Evolutionary conservation across 2,888 invertebrate species (phyloP).

Genomic region (Scotopteryx bipunctaria): DNA sequence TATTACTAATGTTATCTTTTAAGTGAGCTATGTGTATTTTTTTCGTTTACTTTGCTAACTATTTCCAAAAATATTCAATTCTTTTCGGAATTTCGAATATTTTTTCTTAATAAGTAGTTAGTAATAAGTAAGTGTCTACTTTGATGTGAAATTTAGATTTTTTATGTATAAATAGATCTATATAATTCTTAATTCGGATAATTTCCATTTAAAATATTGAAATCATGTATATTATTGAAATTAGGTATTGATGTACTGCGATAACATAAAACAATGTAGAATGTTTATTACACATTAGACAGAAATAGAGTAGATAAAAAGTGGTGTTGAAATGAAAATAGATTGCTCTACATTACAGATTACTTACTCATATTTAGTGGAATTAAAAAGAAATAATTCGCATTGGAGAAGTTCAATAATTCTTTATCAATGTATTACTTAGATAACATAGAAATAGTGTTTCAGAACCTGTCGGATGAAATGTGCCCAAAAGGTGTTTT

Average conservation of each 20-base stretch:
- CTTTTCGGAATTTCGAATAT: constrained; percentile 12
- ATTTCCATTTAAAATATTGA: neutral
- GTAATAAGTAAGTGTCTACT: neutral
- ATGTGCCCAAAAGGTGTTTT: neutral
- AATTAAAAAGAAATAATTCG: neutral
- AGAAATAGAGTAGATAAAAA: no score
- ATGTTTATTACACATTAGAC: no score
- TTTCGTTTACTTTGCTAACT: constrained; percentile 8
- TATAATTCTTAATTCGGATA: neutral
- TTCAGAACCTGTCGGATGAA: neutral
- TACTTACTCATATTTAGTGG: neutral
- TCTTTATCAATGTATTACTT: neutral
- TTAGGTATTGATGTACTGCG: neutral
- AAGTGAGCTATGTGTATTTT: constrained; percentile 4
- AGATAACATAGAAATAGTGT: neutral
- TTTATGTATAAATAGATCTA: constrained; percentile 13
- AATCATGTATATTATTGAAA: constrained; percentile 16
- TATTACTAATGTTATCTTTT: neutral
- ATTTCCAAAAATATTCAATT: constrained; percentile 22
- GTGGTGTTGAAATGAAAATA: no score
- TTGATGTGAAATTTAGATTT: constrained; percentile 14
- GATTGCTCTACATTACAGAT: no score
- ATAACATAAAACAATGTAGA: no score
- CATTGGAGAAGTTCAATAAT: no score
- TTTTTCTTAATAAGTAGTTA: constrained; percentile 9